Conservation (phyloP, 2,113 vertebrate genomes). For the Talpa occidentalis region DNA sequence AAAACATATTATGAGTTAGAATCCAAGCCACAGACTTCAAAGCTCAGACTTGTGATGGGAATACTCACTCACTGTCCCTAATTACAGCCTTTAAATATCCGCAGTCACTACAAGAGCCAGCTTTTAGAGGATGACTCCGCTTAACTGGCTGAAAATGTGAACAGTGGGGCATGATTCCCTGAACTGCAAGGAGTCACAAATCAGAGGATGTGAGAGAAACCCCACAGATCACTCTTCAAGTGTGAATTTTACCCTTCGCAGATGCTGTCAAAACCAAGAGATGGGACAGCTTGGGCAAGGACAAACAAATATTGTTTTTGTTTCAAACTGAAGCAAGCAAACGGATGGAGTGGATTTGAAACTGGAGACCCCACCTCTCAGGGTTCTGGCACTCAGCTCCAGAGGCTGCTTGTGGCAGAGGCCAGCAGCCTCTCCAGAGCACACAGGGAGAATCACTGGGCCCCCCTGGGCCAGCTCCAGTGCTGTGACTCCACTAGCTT, state of each 20-base stretch:
- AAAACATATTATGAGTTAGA: constrained; percentile 13
- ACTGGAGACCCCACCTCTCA: no score
- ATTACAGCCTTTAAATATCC: constrained; percentile 52
- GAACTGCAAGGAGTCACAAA: constrained; percentile 6
- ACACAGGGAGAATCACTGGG: no score
- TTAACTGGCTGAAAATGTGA: constrained; percentile 32
- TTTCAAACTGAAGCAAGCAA: background rate
- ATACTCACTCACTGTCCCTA: constrained; percentile 41
- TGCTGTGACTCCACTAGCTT: no score
- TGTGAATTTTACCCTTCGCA: constrained; percentile 8
- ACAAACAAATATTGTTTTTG: constrained; percentile 16
- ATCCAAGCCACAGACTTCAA: constrained; percentile 34
- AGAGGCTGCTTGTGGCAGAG: no score
- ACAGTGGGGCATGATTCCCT: background rate
- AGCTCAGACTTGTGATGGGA: background rate
- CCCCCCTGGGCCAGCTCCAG: no score
- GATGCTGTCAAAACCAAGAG: background rate
- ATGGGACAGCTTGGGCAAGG: background rate
- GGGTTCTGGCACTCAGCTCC: no score
- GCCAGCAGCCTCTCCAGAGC: no score
- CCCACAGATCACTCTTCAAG: background rate
- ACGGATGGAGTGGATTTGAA: background rate
- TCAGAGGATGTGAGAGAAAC: constrained; percentile 23
- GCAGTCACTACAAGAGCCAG: background rate
- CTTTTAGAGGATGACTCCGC: background rate